Conservation (phyloP, 1,140 invertebrate genomes). For the Batillaria attramentaria region DNA sequence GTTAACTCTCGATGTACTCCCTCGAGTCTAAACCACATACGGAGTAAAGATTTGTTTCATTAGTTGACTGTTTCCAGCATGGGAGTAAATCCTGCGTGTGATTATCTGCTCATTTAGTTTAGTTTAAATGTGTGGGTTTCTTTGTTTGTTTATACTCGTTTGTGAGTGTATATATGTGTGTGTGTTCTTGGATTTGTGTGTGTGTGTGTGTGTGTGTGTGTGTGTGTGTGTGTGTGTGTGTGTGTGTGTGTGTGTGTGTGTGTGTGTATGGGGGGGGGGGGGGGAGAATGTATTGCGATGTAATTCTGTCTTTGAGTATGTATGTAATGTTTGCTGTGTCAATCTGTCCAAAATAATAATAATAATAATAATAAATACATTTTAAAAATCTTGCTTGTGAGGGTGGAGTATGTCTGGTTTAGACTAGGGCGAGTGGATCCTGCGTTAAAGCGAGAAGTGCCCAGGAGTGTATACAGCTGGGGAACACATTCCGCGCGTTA, state of each 20-base stretch:
- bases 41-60: too few relatives aligned
- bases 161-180: conserved; percentile 10
- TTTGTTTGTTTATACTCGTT: conserved; percentile 2
- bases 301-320: background rate
- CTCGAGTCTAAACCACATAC: too few relatives aligned
- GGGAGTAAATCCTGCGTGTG: too few relatives aligned
- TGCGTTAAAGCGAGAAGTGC: background rate
- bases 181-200: conserved; percentile 1
- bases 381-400: background rate
- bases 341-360: too few relatives aligned
- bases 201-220: conserved; percentile 16
- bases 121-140: background rate
- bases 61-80: too few relatives aligned
- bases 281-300: background rate
- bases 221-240: conserved; percentile 16
- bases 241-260: background rate
- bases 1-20: too few relatives aligned
- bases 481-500: too few relatives aligned
- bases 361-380: background rate
- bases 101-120: too few relatives aligned
- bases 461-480: too few relatives aligned
- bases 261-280: background rate
- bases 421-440: background rate
- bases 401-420: background rate
- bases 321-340: background rate